phyloP scores from a whole-genome alignment of 2,113 vertebrate species.

The Semnornis frantzii region DNA sequence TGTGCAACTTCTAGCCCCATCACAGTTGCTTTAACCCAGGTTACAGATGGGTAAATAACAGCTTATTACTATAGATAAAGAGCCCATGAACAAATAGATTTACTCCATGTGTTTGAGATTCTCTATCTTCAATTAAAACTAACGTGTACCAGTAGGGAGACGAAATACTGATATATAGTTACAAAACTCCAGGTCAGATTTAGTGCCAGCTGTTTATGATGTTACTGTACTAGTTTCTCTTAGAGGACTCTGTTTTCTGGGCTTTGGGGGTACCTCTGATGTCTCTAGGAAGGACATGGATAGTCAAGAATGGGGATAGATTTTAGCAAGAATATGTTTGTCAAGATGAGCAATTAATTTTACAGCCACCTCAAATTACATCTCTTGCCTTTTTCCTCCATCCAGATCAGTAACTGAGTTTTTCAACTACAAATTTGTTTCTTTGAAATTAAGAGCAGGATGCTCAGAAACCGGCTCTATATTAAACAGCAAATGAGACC shows the following conservation, averaged over 20 bases:
- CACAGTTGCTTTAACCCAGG: not conserved
- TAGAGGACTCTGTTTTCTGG: not conserved
- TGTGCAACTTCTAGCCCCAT: not conserved
- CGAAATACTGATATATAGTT: not conserved
- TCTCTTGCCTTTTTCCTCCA: not conserved
- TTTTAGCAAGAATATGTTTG: not conserved
- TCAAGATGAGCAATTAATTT: not conserved
- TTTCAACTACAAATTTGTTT: not conserved
- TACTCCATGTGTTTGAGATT: not conserved
- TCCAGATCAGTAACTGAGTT: not conserved
- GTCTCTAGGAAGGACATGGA: not conserved
- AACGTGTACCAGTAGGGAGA: not conserved
- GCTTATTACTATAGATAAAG: not conserved
- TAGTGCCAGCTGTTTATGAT: not conserved
- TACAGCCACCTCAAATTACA: not conserved
- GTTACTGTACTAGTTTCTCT: not conserved
- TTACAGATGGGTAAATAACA: not conserved
- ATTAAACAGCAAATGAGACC: not conserved
- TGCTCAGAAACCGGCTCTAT: not conserved
- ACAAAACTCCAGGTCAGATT: not conserved
- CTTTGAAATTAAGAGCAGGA: not conserved
- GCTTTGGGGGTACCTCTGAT: not conserved
- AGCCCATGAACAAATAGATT: not conserved
- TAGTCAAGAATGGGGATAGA: not conserved
- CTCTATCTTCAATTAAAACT: not conserved